A percentile compares a stretch with the other conserved stretches of the same genome.
Evolutionary conservation across 2,797 vertebrate genomes (phyloP).

Genomic region (Ceryle rudis): DNA sequence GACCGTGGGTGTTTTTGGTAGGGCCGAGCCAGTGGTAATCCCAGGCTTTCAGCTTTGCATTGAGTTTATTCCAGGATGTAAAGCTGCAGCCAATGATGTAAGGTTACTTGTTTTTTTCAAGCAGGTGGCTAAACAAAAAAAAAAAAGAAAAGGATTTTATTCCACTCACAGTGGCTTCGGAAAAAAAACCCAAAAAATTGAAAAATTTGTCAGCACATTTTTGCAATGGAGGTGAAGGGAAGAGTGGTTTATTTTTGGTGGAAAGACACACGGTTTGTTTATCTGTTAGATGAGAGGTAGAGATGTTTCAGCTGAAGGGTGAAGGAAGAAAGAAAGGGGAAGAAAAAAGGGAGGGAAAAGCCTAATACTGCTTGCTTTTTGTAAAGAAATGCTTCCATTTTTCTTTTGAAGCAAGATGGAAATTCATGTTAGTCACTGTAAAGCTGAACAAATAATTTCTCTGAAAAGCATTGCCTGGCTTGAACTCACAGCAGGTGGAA

Average conservation of each 20-base stretch:
- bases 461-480: neutral
- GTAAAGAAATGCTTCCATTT: neutral
- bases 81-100: neutral
- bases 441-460: slow-evolving; percentile 52
- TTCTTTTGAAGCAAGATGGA: slow-evolving; percentile 42
- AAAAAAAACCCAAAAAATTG: too few relatives aligned
- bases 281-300: slow-evolving; percentile 10
- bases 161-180: neutral
- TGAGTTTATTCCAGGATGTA: neutral
- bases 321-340: neutral
- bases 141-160: neutral
- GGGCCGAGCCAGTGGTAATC: neutral
- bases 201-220: neutral
- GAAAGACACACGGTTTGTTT: neutral
- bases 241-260: neutral
- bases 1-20: neutral
- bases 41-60: neutral
- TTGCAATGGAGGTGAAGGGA: neutral
- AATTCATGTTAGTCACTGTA: slow-evolving; percentile 60
- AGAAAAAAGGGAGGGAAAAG: neutral
- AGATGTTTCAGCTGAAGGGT: neutral
- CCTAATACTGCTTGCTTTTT: neutral
- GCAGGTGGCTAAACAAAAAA: neutral
- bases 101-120: neutral
- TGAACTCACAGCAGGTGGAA: neutral